Evolutionary conservation across 2,888 invertebrate species (phyloP), one percentile per base, ranked within the genome.

Genomic region (Lordiphosa fenestrarum): DNA sequence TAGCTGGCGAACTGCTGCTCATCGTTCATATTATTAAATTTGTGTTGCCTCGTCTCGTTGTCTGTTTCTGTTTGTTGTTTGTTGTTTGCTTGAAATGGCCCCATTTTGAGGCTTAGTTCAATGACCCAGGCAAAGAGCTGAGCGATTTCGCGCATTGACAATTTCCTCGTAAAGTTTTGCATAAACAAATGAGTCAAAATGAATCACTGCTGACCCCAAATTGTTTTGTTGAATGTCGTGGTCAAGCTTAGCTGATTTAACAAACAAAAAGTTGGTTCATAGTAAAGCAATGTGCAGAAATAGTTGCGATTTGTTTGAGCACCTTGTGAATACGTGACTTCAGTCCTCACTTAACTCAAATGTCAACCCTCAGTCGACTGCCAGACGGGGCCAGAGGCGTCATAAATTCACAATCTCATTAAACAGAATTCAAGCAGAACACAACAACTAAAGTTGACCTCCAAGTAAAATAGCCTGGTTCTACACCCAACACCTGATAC

Each of bases 61-160:
- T 50, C 47, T 39, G 30, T 53, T 50, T 57, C 55, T 59, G 30
- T 50, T 58, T 57, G 41, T 58, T 54, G 38, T 47, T 59, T 21
- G 50, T 59, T 21, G 50, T 64, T 19, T 39, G 39, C 21, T 21
- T 42, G 42, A 7, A 12, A 19, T 30, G 85, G 81, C 81, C 81
- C 64, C 82, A 82, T 74, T 81, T 71, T 47, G 35, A 47, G 44
- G 6, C 19, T 40, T 36, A 64, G 81, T 81, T 81, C 86, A 73
- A 69, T 67, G 86, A 85, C 78, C 78, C 86, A 64, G 35, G 13
- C 41, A 9, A 42, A 13, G 19, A 13, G 19, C 35, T 39, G 68
- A 39, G 33, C 53, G 33, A 47, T 60, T 70, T 49, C 35, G 52
- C 42, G 21, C 57, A 60, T 55, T 73, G 63, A 77, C 73, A 58